phyloP scores from a whole-genome alignment of 2,113 vertebrate genomes.

The Crotalus helleri region DNA sequence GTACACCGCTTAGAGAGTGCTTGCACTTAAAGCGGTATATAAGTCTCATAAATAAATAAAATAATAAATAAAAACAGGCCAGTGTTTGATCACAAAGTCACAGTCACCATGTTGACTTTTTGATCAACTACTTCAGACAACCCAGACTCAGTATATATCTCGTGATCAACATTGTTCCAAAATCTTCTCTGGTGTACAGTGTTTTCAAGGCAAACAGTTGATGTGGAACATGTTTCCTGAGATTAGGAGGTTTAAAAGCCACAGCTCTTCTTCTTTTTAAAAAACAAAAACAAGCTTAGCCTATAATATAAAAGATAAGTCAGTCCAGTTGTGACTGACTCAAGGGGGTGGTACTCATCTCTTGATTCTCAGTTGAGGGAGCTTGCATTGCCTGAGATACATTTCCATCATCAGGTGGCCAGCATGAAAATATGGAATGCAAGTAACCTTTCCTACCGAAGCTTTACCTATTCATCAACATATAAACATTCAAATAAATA shows the following conservation, averaged over 20 bases:
- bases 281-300: not conserved
- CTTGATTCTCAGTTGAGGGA: not conserved
- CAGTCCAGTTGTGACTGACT: not conserved
- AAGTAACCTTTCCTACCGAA: not conserved
- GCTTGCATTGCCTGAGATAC: not conserved
- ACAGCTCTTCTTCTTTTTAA: not conserved
- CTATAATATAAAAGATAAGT: not conserved
- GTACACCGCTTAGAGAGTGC: too few species aligned
- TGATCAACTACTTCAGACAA: not conserved
- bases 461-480: not conserved
- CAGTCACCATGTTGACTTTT: not conserved
- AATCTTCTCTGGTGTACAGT: not conserved
- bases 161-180: not conserved
- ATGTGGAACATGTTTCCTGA: not conserved
- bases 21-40: too few species aligned
- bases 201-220: not conserved
- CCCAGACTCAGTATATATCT: not conserved
- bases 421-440: not conserved
- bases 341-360: not conserved
- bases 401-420: not conserved
- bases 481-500: not conserved
- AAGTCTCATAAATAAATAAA: too few species aligned
- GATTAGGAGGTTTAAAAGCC: not conserved
- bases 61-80: not conserved
- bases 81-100: not conserved